Evolutionary conservation across 2,113 vertebrate species (phyloP).

Genomic region (Lamprologus ornatipinnis): DNA sequence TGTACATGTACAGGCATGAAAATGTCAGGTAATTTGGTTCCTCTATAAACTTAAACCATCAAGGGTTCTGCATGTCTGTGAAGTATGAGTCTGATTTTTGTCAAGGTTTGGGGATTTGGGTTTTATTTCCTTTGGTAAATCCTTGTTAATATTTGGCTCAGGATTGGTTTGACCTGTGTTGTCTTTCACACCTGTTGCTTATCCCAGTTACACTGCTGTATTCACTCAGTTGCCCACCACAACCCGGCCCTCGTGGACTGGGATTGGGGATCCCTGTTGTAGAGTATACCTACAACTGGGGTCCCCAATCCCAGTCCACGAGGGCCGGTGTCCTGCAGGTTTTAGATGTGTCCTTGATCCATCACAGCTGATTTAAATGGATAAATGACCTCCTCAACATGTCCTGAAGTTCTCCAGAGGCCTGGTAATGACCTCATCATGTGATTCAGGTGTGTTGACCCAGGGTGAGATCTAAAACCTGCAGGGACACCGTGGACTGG

Average conservation of each 20-base stretch:
- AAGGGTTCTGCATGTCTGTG: not conserved
- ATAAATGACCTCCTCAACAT: accelerated
- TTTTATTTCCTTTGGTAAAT: not conserved
- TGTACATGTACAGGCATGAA: constrained; percentile 96
- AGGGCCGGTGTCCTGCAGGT: not conserved
- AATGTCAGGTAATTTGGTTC: constrained; percentile 68
- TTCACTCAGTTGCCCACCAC: not conserved
- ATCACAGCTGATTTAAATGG: not conserved
- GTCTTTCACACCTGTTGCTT: not conserved
- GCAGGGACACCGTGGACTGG: not conserved
- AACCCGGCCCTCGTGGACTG: no score
- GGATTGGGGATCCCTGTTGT: no score
- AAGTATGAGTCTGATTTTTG: not conserved
- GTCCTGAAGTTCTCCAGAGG: accelerated
- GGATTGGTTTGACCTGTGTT: not conserved
- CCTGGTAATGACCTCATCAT: not conserved
- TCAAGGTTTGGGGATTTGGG: not conserved
- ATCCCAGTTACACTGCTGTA: not conserved
- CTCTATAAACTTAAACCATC: not conserved
- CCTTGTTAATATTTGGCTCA: not conserved
- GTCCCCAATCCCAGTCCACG: not conserved
- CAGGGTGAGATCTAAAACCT: not conserved
- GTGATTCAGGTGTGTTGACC: not conserved
- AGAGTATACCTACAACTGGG: not conserved
- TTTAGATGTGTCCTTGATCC: not conserved